Percentiles rank a stretch among this genome's conserved stretches.
These are phyloP conservation scores for Elgaria multicarinata DNA, from an alignment of 2,113 vertebrate species.

Conservation along the genomic window DNA sequence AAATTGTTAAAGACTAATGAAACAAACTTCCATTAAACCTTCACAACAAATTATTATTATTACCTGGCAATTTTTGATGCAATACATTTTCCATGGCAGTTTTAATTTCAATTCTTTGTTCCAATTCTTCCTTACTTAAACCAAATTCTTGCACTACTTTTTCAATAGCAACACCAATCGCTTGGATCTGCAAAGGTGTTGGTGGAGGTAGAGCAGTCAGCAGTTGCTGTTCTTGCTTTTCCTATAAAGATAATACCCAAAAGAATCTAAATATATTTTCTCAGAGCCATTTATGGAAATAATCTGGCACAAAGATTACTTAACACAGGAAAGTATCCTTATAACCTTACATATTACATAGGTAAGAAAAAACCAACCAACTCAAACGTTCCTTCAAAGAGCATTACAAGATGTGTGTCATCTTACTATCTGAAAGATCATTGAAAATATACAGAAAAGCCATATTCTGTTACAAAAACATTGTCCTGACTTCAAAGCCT, in stretches of 20 bases:
- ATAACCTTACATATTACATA: neutral
- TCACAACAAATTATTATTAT: slow-evolving; percentile 62
- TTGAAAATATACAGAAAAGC: neutral
- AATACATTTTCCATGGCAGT: slow-evolving; percentile 85
- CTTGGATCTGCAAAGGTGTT: slow-evolving; percentile 80
- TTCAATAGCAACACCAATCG: slow-evolving; percentile 82
- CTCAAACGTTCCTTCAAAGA: neutral
- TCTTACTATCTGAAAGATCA: neutral
- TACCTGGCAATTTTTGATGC: slow-evolving; percentile 87
- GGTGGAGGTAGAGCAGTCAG: slow-evolving; percentile 87
- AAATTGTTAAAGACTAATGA: slow-evolving; percentile 32
- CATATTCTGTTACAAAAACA: neutral
- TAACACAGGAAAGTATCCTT: neutral
- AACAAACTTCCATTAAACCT: slow-evolving; percentile 13
- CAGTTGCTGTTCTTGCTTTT: slow-evolving; percentile 86
- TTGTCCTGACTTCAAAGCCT: neutral
- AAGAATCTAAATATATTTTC: slow-evolving; percentile 8
- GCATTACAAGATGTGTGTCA: neutral
- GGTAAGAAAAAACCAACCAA: neutral
- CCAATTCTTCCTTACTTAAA: slow-evolving; percentile 83
- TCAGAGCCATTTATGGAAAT: neutral
- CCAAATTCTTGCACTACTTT: slow-evolving; percentile 84
- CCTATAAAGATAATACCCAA: slow-evolving; percentile 74
- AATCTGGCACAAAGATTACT: neutral
- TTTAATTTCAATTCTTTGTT: slow-evolving; percentile 81